Evolutionary conservation across 2,888 invertebrate species (phyloP).

Genomic region (Andrena trimmerana): DNA sequence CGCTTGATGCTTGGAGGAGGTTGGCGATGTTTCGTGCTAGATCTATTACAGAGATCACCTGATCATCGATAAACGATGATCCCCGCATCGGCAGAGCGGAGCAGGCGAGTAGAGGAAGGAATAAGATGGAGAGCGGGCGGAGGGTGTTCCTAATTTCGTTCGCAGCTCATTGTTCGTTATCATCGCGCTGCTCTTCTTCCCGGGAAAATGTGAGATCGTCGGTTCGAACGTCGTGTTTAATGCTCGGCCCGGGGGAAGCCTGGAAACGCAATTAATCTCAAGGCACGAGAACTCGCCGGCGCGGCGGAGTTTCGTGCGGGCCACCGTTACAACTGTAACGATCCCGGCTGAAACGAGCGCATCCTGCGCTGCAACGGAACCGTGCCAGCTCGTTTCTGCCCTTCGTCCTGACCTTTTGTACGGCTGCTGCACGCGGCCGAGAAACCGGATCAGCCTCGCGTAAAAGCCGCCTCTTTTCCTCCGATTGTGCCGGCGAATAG

Average conservation of each 20-base stretch:
- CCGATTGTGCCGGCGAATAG: slow-evolving; percentile 66
- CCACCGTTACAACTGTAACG: slow-evolving; percentile 64
- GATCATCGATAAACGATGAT: slow-evolving; percentile 41
- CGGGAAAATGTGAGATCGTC: slow-evolving; percentile 64
- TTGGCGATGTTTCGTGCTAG: too few species aligned
- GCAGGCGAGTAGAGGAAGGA: not conserved
- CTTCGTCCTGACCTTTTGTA: slow-evolving; percentile 35
- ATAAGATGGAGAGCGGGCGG: not conserved
- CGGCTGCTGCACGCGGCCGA: slow-evolving; percentile 39
- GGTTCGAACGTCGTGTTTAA: slow-evolving; percentile 70
- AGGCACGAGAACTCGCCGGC: slow-evolving; percentile 52
- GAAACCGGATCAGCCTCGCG: slow-evolving; percentile 60
- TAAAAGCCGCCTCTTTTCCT: slow-evolving; percentile 51
- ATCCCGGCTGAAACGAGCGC: slow-evolving; percentile 61
- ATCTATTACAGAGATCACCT: too few species aligned
- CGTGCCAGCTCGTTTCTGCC: slow-evolving; percentile 3
- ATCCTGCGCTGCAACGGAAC: slow-evolving; percentile 50
- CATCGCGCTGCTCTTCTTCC: slow-evolving; percentile 49
- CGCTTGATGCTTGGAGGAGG: too few species aligned
- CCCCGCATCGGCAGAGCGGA: not conserved
- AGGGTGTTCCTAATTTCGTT: slow-evolving; percentile 59
- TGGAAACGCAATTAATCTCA: slow-evolving; percentile 71
- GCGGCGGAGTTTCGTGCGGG: slow-evolving; percentile 59
- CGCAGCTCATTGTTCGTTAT: slow-evolving; percentile 61
- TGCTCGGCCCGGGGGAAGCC: slow-evolving; percentile 49